Conservation (phyloP, 92 coral and sea anemone species). For the Epizoanthus scotinus region DNA sequence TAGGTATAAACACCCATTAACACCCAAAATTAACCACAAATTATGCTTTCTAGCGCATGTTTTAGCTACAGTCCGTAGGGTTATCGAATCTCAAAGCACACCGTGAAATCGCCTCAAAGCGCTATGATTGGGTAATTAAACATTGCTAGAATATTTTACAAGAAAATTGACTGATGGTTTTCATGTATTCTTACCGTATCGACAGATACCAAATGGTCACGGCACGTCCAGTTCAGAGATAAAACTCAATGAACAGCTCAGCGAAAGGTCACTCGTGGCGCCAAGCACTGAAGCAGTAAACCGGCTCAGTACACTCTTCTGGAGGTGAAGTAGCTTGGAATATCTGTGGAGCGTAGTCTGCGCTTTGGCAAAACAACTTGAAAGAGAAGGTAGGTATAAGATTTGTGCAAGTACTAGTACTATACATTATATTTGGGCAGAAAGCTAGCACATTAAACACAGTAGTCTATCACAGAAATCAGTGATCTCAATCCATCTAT, state of each 20-base stretch:
- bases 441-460: background rate
- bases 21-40: too few relatives aligned
- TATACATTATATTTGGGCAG: background rate
- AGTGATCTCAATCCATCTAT: background rate
- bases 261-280: constrained; percentile 1
- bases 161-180: constrained; percentile 8
- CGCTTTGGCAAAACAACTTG: background rate
- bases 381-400: background rate
- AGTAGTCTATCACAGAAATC: background rate
- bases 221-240: background rate
- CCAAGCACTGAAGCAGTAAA: background rate
- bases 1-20: too few relatives aligned
- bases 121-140: constrained; percentile 11
- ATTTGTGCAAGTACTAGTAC: too few relatives aligned
- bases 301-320: background rate
- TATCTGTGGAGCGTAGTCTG: constrained; percentile 5
- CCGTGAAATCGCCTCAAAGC: constrained; percentile 16
- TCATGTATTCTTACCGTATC: background rate
- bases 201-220: constrained; percentile 16
- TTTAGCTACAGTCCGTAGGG: constrained; percentile 2
- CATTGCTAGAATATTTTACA: constrained; percentile 13
- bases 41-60: constrained; percentile 17
- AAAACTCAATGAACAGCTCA: background rate
- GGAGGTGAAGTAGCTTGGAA: background rate
- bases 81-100: background rate